Evolutionary conservation across 2,888 invertebrate genomes (phyloP).

Genomic region (Drosophila infuscata): DNA sequence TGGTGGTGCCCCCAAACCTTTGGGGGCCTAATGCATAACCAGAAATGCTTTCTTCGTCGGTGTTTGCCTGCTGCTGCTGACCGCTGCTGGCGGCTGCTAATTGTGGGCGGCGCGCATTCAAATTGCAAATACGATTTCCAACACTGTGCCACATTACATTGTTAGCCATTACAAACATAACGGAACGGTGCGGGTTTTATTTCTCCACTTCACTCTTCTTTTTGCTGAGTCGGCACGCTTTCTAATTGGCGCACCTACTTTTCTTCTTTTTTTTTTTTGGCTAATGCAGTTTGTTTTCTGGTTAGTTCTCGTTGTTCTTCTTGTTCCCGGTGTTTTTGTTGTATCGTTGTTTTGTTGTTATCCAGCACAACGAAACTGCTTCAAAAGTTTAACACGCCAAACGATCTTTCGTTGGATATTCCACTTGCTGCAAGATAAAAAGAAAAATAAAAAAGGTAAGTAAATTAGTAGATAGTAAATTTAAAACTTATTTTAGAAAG

Average conservation of each 20-base stretch:
- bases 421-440: slow-evolving; percentile 60
- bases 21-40: slow-evolving; percentile 84
- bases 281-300: slow-evolving; percentile 14
- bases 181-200: slow-evolving; percentile 77
- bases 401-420: slow-evolving; percentile 65
- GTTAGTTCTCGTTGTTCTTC: slow-evolving; percentile 48
- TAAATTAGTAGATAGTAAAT: neutral
- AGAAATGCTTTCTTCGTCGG: slow-evolving; percentile 62
- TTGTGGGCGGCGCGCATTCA: slow-evolving; percentile 73
- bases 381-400: slow-evolving; percentile 39
- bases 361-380: slow-evolving; percentile 53
- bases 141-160: slow-evolving; percentile 84
- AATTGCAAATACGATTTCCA: slow-evolving; percentile 74
- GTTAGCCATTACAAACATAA: slow-evolving; percentile 85
- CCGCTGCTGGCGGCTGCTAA: slow-evolving; percentile 67
- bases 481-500: neutral
- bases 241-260: slow-evolving; percentile 25
- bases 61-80: slow-evolving; percentile 61
- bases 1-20: slow-evolving; percentile 85
- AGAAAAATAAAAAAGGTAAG: neutral
- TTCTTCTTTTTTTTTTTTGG: slow-evolving; percentile 1
- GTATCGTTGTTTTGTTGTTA: slow-evolving; percentile 58
- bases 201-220: slow-evolving; percentile 22
- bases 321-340: slow-evolving; percentile 17
- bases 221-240: slow-evolving; percentile 32